These are phyloP conservation scores for Pammene fasciana DNA, from an alignment of 2,888 invertebrate species.

Conservation along the genomic window DNA sequence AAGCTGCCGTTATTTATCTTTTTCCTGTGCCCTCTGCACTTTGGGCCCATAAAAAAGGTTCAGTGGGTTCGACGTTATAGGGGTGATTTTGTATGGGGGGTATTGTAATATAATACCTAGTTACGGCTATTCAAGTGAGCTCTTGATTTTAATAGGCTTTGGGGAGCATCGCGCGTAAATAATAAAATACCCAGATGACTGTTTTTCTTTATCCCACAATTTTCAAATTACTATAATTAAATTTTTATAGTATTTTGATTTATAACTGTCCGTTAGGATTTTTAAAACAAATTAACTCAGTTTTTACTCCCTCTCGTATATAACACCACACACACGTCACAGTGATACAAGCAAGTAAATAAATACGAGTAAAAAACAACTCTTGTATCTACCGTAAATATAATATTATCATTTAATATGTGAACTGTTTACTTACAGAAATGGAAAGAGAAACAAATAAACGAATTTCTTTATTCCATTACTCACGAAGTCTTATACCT, in stretches of 20 bases:
- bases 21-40: conserved; percentile 22
- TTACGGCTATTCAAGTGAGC: neutral
- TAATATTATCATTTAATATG: neutral
- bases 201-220: no score
- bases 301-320: no score
- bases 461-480: conserved; percentile 11
- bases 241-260: no score
- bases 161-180: no score
- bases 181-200: no score
- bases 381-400: neutral
- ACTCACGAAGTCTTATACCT: neutral
- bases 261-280: no score
- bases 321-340: no score
- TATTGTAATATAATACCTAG: neutral
- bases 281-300: no score
- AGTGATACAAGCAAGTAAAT: no score
- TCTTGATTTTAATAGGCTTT: no score
- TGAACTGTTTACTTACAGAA: conserved; percentile 1
- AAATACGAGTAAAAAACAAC: neutral
- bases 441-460: conserved; percentile 11
- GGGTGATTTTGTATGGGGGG: neutral
- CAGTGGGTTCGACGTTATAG: conserved; percentile 1
- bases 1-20: conserved; percentile 34
- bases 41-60: conserved; percentile 15
- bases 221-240: no score